Evolutionary conservation across 2,113 vertebrate species (phyloP).

Genomic region (Anser brachyrhynchus): DNA sequence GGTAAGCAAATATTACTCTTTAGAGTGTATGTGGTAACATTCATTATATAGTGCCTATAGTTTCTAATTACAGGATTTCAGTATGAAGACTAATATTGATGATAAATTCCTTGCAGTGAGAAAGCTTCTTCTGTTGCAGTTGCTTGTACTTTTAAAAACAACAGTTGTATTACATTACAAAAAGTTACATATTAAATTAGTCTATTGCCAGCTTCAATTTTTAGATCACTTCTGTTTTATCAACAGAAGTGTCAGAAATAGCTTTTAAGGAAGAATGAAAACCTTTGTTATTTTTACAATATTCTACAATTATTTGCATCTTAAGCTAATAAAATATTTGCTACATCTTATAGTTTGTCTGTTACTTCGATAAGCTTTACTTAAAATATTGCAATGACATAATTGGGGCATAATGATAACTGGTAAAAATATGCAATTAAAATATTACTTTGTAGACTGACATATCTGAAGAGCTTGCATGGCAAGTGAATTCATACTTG

Average conservation of each 20-base stretch:
- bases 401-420: slow-evolving; percentile 65
- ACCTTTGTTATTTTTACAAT: slow-evolving; percentile 48
- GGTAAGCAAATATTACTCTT: neutral
- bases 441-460: slow-evolving; percentile 63
- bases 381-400: slow-evolving; percentile 61
- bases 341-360: slow-evolving; percentile 46
- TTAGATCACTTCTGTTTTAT: slow-evolving; percentile 42
- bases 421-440: slow-evolving; percentile 67
- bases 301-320: slow-evolving; percentile 52
- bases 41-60: neutral
- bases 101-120: neutral
- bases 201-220: slow-evolving; percentile 25
- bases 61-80: slow-evolving; percentile 18
- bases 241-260: slow-evolving; percentile 44
- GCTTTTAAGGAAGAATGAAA: slow-evolving; percentile 41
- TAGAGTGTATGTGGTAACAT: neutral
- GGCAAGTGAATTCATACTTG: slow-evolving; percentile 42
- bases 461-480: slow-evolving; percentile 58
- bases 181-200: slow-evolving; percentile 22
- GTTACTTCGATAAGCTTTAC: slow-evolving; percentile 57
- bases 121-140: neutral
- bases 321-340: slow-evolving; percentile 65
- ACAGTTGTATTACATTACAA: neutral
- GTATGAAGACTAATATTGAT: neutral
- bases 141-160: slow-evolving; percentile 7